Percentiles rank a stretch among this genome's conserved stretches.
phyloP scores from a whole-genome alignment of 2,797 vertebrate species.

The Rhincodon typus region DNA sequence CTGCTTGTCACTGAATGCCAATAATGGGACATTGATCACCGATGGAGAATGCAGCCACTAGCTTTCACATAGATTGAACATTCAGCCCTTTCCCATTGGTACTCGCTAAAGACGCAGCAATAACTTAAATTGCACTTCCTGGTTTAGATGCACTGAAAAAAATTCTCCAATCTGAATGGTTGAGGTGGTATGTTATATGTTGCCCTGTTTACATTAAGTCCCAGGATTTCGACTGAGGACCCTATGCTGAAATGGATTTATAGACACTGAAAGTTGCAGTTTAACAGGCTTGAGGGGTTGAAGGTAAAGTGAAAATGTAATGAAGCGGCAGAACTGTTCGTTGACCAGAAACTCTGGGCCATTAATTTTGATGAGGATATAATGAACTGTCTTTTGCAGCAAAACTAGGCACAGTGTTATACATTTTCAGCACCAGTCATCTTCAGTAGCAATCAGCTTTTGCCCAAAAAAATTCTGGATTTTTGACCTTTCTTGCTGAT shows the following conservation, averaged over 20 bases:
- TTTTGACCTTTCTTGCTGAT: neutral
- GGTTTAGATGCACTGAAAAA: neutral
- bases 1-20: too few species aligned
- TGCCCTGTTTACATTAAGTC: neutral
- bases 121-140: neutral
- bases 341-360: neutral
- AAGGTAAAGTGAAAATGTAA: neutral
- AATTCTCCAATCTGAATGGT: neutral
- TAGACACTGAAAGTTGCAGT: neutral
- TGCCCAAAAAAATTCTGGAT: neutral
- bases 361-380: neutral
- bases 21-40: too few species aligned
- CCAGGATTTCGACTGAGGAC: neutral
- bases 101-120: neutral
- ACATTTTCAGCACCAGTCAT: neutral
- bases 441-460: neutral
- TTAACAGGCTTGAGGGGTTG: neutral
- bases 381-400: neutral
- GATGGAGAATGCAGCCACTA: too few species aligned
- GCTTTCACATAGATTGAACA: neutral
- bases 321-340: neutral
- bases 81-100: neutral
- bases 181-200: neutral
- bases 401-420: neutral
- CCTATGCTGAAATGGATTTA: neutral